A percentile compares a stretch with the other conserved stretches of the same genome.
These are phyloP conservation scores for Megaleporinus macrocephalus DNA, from an alignment of 2,113 vertebrate species.

Conservation along the genomic window DNA sequence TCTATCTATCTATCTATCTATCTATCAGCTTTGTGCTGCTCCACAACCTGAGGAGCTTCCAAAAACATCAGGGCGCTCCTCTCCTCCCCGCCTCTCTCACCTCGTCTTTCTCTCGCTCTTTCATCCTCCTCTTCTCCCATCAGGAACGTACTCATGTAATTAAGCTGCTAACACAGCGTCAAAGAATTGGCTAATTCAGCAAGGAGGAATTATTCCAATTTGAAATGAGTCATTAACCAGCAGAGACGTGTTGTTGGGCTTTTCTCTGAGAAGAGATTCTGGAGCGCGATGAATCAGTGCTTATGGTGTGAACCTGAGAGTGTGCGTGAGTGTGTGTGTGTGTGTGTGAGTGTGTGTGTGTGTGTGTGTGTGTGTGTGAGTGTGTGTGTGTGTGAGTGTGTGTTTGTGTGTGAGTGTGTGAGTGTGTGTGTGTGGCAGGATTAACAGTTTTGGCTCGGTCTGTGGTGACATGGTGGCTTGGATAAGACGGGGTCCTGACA, in stretches of 20 bases:
- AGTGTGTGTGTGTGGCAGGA: slow-evolving; percentile 16
- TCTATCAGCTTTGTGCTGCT: neutral
- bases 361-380: slow-evolving; percentile 19
- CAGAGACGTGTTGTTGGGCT: slow-evolving; percentile 77
- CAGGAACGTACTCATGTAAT: slow-evolving; percentile 81
- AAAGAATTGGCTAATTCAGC: slow-evolving; percentile 84
- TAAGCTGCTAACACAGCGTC: slow-evolving; percentile 83
- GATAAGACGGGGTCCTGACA: neutral
- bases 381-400: slow-evolving; percentile 14
- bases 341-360: slow-evolving; percentile 15
- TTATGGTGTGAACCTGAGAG: slow-evolving; percentile 59
- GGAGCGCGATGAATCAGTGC: slow-evolving; percentile 76
- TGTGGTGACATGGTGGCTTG: neutral
- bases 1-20: neutral
- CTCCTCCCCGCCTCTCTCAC: slow-evolving; percentile 1
- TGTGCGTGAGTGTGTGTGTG: slow-evolving; percentile 18
- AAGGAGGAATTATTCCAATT: slow-evolving; percentile 84
- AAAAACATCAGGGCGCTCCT: neutral
- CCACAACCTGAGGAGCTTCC: neutral
- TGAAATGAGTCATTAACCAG: slow-evolving; percentile 84
- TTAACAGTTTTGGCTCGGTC: slow-evolving; percentile 35
- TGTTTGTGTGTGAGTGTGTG: slow-evolving; percentile 19
- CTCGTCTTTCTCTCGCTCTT: slow-evolving; percentile 17
- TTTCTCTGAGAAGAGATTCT: slow-evolving; percentile 72
- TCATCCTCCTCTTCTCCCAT: slow-evolving; percentile 59